These are phyloP conservation scores for Apocheima hispidaria DNA, from an alignment of 2,888 invertebrate species.

Conservation along the genomic window DNA sequence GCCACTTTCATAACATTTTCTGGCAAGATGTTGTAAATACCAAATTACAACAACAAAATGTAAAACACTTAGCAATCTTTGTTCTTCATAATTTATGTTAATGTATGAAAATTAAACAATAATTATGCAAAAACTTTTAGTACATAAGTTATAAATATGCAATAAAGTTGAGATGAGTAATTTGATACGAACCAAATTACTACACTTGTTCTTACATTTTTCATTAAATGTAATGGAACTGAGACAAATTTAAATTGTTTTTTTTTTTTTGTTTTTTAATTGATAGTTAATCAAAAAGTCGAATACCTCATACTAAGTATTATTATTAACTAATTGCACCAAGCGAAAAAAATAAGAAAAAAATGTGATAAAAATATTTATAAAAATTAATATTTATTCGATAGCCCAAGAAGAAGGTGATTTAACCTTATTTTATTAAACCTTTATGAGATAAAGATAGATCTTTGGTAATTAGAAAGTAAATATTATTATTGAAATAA, in stretches of 20 bases:
- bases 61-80: constrained; percentile 7
- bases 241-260: no score
- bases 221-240: no score
- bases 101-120: constrained; percentile 4
- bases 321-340: no score
- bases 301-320: no score
- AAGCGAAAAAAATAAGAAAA: no score
- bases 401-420: no score
- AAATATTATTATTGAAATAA: no score
- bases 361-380: neutral
- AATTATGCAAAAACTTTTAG: constrained; percentile 19
- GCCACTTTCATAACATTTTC: neutral
- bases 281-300: no score
- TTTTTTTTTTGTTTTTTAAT: no score
- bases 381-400: no score
- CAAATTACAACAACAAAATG: constrained; percentile 3
- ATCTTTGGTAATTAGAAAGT: constrained; percentile 16
- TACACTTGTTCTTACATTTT: no score
- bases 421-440: no score
- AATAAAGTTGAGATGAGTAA: constrained; percentile 4
- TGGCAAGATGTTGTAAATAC: neutral
- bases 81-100: constrained; percentile 14
- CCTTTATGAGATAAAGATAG: neutral
- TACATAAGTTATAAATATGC: constrained; percentile 12
- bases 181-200: neutral